Conservation (phyloP, 2,888 invertebrate genomes). For the Phengaris arion region DNA sequence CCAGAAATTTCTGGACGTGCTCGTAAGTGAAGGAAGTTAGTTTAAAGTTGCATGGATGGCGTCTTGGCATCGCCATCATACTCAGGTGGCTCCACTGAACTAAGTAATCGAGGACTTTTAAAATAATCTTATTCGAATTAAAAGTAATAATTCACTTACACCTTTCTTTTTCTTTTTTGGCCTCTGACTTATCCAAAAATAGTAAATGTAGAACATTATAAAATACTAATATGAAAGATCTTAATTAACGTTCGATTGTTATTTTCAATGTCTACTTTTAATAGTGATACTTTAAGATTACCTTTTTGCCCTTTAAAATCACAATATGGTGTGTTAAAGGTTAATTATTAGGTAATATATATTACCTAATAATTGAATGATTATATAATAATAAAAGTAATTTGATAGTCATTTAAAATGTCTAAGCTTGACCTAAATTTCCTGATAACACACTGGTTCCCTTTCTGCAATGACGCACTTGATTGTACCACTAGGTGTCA, state of each 20-base stretch:
- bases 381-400: neutral
- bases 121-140: no score
- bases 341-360: neutral
- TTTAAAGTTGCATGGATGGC: no score
- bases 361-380: no score
- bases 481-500: neutral
- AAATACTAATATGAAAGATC: neutral
- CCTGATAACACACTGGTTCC: neutral
- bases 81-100: no score
- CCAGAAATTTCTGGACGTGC: no score
- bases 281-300: neutral
- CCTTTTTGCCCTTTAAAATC: no score
- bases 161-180: neutral
- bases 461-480: constrained; percentile 1
- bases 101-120: no score
- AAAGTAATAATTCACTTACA: neutral
- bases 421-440: neutral
- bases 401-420: no score
- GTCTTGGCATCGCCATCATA: no score
- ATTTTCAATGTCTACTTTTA: neutral
- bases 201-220: neutral
- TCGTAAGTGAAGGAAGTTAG: no score
- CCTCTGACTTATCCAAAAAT: neutral
- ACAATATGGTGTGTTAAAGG: neutral
- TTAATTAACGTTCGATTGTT: neutral